Conservation (phyloP, 2,888 invertebrate species). For the Argynnis bischoffii region DNA sequence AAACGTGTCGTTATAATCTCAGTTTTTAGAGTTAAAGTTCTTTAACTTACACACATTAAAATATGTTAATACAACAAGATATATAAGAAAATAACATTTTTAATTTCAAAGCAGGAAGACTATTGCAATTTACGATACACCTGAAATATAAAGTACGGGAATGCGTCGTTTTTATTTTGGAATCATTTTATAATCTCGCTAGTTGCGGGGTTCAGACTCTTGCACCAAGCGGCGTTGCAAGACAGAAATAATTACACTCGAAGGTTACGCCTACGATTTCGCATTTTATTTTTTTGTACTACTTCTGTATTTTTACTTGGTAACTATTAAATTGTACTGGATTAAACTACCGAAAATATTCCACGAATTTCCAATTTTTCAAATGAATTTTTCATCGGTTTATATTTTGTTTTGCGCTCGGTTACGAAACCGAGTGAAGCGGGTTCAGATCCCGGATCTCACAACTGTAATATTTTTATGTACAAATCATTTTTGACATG, state of each 20-base stretch:
- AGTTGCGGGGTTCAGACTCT: slow-evolving; percentile 23
- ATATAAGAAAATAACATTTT: no score
- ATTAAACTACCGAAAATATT: slow-evolving; percentile 4
- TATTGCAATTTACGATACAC: slow-evolving; percentile 14
- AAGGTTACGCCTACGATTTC: slow-evolving; percentile 67
- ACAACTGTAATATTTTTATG: no score
- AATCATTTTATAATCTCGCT: slow-evolving; percentile 28
- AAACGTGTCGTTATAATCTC: no score
- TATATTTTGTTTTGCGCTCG: no score
- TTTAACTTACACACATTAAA: no score
- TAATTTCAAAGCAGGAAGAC: background rate
- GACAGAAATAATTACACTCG: slow-evolving; percentile 70
- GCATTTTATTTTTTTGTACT: slow-evolving; percentile 63
- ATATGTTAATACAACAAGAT: no score
- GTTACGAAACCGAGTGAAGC: no score
- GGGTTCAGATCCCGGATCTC: no score
- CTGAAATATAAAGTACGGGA: slow-evolving; percentile 7
- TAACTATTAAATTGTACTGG: slow-evolving; percentile 4
- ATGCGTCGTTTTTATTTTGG: slow-evolving; percentile 20
- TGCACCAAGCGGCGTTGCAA: slow-evolving; percentile 47
- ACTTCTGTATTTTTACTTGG: slow-evolving; percentile 11
- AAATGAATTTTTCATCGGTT: no score
- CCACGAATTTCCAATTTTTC: background rate
- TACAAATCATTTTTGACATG: no score
- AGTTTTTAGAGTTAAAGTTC: no score